These are phyloP conservation scores for Brachirus orientalis DNA, from an alignment of 2,113 vertebrate genomes.

Conservation along the genomic window DNA sequence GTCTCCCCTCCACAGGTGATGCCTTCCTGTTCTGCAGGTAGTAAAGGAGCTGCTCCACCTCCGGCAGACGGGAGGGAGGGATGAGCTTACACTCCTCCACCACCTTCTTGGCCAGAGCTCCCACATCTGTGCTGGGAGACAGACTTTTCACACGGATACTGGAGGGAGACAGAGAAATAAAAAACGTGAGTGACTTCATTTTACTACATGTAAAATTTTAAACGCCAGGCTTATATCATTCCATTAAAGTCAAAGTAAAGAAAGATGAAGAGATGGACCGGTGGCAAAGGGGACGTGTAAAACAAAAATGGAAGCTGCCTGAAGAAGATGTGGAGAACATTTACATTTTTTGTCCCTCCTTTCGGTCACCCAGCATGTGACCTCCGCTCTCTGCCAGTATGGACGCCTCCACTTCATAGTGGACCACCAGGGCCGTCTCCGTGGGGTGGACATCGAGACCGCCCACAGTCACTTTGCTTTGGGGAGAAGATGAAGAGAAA, in stretches of 20 bases:
- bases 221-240: too few species aligned
- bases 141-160: constrained; percentile 98
- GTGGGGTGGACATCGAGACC: constrained; percentile 96
- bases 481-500: constrained; percentile 3
- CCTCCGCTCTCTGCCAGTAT: constrained; percentile 92
- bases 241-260: too few species aligned
- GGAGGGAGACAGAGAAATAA: constrained; percentile 1
- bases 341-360: constrained; percentile 98
- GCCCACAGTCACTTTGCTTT: constrained; percentile 92
- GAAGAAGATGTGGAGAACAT: constrained; percentile 14
- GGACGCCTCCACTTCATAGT: constrained; percentile 97
- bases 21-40: constrained; percentile 94
- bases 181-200: background rate
- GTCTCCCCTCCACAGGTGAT: constrained; percentile 60
- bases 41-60: constrained; percentile 94
- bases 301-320: too few species aligned
- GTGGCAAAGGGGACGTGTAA: too few species aligned
- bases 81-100: constrained; percentile 97
- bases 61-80: constrained; percentile 88
- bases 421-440: constrained; percentile 95
- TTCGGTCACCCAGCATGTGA: constrained; percentile 93
- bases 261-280: too few species aligned
- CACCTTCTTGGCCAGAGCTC: constrained; percentile 92
- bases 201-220: too few species aligned
- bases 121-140: constrained; percentile 91